Evolutionary conservation across 2,888 invertebrate genomes (phyloP), one percentile per base, ranked within the genome.

Genomic region (Macropis europaea): DNA sequence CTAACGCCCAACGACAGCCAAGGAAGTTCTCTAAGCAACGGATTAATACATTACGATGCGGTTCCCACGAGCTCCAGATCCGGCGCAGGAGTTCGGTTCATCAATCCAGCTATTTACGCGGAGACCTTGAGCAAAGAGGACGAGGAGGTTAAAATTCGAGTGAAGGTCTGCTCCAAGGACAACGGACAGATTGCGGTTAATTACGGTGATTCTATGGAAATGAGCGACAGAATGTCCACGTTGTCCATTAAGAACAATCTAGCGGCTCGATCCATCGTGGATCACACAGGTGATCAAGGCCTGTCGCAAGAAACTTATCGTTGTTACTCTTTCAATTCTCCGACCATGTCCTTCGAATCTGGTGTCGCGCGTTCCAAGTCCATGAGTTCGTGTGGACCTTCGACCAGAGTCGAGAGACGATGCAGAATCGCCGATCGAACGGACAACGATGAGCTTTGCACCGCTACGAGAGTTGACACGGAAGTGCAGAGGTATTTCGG

Each of bases 21-120:
- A 7, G 38, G 11, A 30, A 40, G 3, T 13, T 42, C 50, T 2
- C 38, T 34, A 22, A 50, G 47, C 28, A 74, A 47, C 6, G 64
- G 72, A 7, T 17, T 56, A 15, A 22, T 52, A 0, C 22, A 36
- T 3, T 61, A 2, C 28, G 52, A 36, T 24, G 6, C 17, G n/a
- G 28, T 36, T 11, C 30, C 70, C 22, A 36, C 40, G 15, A 69
- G 50, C 17, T 73, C 69, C 3, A 75, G 42, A 47, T 83, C 83
- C 0, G 60, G 73, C 4, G 17, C 76, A n/a, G 84, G 85, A 26
- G 66, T 83, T 28, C 81, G 92, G 66, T 92, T 92, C 81, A 92
- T 93, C 54, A 93, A 93, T 84, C 91, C 93, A 0, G 93, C 93
- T 4, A 93, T 93, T 73, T 93, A 91, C 73, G 91, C 93, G 1